phyloP scores from a whole-genome alignment of 35 echinoderm and acorn worm species.

The Heliocidaris tuberculata region DNA sequence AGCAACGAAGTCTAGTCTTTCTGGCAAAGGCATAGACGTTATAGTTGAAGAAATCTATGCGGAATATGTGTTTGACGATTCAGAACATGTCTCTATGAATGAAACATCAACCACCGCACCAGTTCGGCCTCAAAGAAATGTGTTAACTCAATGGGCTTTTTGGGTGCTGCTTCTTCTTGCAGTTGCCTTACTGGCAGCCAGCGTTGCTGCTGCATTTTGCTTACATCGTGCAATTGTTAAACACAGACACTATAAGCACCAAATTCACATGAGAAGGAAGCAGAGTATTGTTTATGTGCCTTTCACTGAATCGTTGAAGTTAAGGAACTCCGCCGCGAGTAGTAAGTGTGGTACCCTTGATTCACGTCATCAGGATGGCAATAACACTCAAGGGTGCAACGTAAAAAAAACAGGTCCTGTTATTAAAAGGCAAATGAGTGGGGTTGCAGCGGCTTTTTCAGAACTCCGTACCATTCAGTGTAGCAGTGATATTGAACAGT shows the following conservation, averaged over 20 bases:
- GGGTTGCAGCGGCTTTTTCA: not conserved
- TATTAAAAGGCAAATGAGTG: not conserved
- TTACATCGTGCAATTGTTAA: not conserved
- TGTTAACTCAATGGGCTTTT: not conserved
- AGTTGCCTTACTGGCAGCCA: not conserved
- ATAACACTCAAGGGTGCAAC: not conserved
- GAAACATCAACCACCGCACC: too few relatives aligned
- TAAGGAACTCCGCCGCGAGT: not conserved
- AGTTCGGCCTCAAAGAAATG: too few relatives aligned
- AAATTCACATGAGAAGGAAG: not conserved
- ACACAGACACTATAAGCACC: not conserved
- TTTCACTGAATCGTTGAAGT: not conserved
- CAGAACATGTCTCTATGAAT: not conserved
- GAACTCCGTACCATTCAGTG: not conserved
- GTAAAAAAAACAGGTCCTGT: not conserved
- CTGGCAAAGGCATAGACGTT: not conserved
- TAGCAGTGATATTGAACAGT: not conserved
- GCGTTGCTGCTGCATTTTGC: not conserved
- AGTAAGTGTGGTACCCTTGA: not conserved
- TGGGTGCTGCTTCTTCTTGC: not conserved
- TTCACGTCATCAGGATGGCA: not conserved
- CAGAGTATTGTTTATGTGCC: not conserved
- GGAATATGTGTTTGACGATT: not conserved
- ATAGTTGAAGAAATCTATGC: not conserved
- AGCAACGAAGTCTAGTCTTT: not conserved